Evolutionary conservation across 2,797 vertebrate species (phyloP).

Genomic region (Spinus pinus): DNA sequence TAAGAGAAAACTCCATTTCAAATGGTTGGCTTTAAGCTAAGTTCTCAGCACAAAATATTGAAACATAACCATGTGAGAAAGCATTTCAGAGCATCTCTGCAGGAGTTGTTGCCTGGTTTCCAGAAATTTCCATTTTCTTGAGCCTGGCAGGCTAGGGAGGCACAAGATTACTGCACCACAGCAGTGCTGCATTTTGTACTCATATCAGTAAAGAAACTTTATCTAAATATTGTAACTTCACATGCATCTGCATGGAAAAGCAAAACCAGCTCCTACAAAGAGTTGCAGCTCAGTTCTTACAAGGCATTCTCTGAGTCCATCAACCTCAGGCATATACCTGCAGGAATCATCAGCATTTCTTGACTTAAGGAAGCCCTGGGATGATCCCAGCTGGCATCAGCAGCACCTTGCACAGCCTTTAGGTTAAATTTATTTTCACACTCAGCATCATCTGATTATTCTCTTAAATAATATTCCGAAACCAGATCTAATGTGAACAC

Average conservation of each 20-base stretch:
- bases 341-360: background rate
- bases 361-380: background rate
- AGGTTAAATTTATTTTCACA: background rate
- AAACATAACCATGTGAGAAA: background rate
- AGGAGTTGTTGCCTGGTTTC: background rate
- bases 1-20: background rate
- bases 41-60: background rate
- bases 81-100: background rate
- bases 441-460: background rate
- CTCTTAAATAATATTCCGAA: background rate
- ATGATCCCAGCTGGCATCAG: background rate
- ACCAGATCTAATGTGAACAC: background rate
- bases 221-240: background rate
- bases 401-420: background rate
- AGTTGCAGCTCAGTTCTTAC: background rate
- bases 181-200: background rate
- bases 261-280: background rate
- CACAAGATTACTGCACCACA: background rate
- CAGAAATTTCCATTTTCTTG: background rate
- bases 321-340: background rate
- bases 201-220: background rate
- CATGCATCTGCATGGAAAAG: background rate
- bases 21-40: background rate
- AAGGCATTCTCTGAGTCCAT: rapidly evolving
- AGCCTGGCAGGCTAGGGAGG: background rate